A percentile compares a stretch with the other conserved stretches of the same genome.
Evolutionary conservation across 1,140 invertebrate genomes (phyloP).

Genomic region (Cherax quadricarinatus): DNA sequence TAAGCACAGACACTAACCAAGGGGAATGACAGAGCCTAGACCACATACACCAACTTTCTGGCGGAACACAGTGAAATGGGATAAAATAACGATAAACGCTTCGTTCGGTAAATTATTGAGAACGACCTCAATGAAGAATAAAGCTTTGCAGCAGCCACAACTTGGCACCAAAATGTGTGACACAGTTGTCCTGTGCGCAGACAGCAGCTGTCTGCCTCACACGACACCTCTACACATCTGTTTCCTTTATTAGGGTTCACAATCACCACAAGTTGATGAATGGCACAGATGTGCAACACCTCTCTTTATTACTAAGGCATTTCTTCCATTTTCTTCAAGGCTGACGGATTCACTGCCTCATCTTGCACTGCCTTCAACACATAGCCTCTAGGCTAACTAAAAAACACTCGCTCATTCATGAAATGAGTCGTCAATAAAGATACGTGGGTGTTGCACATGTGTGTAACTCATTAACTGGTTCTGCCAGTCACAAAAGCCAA

Average conservation of each 20-base stretch:
- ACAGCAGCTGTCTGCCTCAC: constrained; percentile 14
- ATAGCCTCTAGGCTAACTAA: too few relatives aligned
- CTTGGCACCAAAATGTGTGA: constrained; percentile 45
- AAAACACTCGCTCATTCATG: too few relatives aligned
- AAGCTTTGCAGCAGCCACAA: constrained; percentile 53
- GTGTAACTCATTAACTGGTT: neutral
- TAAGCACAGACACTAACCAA: constrained; percentile 65
- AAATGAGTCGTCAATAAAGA: too few relatives aligned
- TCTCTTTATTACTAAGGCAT: too few relatives aligned
- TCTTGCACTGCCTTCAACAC: too few relatives aligned
- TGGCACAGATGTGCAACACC: too few relatives aligned
- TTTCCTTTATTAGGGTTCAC: too few relatives aligned
- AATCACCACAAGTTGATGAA: too few relatives aligned
- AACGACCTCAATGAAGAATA: constrained; percentile 58
- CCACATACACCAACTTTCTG: constrained; percentile 52
- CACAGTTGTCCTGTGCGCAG: constrained; percentile 31
- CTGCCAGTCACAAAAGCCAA: constrained; percentile 37
- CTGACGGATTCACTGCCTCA: too few relatives aligned
- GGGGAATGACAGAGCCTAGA: constrained; percentile 48
- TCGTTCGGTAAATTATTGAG: constrained; percentile 53
- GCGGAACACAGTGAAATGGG: constrained; percentile 63
- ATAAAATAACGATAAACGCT: constrained; percentile 51
- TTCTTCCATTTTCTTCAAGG: too few relatives aligned
- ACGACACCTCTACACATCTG: neutral
- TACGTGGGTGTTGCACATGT: too few relatives aligned